These are phyloP conservation scores for Tetranychus piercei DNA, from an alignment of 2,888 invertebrate genomes.

Conservation along the genomic window DNA sequence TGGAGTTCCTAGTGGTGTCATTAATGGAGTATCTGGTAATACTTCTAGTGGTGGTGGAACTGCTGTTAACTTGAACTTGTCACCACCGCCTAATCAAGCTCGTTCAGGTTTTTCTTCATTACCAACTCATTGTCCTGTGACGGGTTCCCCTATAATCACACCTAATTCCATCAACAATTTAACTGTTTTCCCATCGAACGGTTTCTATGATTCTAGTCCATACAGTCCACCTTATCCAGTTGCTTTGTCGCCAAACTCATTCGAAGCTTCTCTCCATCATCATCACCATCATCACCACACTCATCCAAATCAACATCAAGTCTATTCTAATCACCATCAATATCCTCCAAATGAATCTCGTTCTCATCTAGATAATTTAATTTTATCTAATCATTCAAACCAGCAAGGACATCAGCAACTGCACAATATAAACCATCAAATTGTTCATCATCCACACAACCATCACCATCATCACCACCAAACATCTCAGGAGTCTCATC, in stretches of 20 bases:
- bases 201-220: neutral
- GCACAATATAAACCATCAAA: neutral
- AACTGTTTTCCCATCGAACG: neutral
- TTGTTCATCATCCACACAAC: neutral
- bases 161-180: neutral
- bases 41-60: neutral
- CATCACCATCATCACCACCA: neutral
- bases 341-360: slow-evolving; percentile 39
- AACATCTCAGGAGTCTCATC: neutral
- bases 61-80: neutral
- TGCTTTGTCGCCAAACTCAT: neutral
- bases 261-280: neutral
- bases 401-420: neutral
- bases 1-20: neutral
- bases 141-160: neutral
- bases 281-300: neutral
- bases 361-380: neutral
- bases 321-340: neutral
- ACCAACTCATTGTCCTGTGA: neutral
- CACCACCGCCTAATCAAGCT: neutral
- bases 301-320: neutral
- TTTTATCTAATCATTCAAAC: neutral
- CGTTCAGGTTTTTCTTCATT: neutral
- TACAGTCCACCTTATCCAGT: neutral
- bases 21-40: neutral